Conservation (phyloP, 2,888 invertebrate genomes). For the Himalopsyche japonica region DNA sequence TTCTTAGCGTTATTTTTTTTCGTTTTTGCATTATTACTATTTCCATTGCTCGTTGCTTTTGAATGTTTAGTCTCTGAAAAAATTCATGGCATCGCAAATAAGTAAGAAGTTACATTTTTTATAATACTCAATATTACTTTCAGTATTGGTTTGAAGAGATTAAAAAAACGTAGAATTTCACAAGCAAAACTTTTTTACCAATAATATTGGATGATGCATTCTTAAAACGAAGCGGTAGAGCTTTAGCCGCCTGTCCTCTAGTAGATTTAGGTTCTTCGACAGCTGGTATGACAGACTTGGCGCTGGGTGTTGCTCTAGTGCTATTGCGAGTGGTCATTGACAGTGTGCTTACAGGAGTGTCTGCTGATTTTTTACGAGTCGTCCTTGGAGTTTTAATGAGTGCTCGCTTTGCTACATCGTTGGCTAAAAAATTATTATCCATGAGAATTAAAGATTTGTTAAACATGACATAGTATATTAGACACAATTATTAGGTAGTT, state of each 20-base stretch:
- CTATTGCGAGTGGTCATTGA: constrained; percentile 19
- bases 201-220: neutral
- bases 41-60: neutral
- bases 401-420: constrained; percentile 38
- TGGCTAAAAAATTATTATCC: too few species aligned
- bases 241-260: neutral
- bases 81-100: neutral
- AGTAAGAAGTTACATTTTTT: too few species aligned
- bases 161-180: neutral
- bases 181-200: neutral
- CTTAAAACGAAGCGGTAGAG: neutral
- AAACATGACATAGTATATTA: too few species aligned
- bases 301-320: neutral
- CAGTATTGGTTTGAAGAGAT: neutral
- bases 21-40: constrained; percentile 2
- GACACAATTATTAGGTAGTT: too few species aligned
- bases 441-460: too few species aligned
- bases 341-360: constrained; percentile 5
- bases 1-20: constrained; percentile 4
- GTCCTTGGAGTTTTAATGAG: constrained; percentile 46
- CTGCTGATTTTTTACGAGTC: neutral
- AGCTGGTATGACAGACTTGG: neutral
- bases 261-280: neutral
- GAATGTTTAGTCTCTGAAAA: constrained; percentile 3
- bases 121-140: too few species aligned